A percentile compares a stretch with the other conserved stretches of the same genome.
Conservation (phyloP, 1,140 invertebrate species). For the Drosophila kurseongensis region DNA sequence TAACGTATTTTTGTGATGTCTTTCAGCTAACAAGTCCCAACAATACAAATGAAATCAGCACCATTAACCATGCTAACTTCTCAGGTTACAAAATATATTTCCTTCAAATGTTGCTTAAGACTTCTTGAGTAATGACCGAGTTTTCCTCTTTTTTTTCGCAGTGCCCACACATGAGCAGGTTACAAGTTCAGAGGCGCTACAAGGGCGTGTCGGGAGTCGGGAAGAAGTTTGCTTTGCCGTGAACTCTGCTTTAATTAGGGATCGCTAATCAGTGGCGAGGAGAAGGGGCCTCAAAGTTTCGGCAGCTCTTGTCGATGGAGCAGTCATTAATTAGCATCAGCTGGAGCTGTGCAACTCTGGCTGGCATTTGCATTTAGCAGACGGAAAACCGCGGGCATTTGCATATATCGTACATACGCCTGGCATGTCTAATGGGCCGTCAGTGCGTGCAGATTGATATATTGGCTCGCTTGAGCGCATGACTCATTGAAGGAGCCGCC, state of each 20-base stretch:
- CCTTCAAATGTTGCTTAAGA: neutral
- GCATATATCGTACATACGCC: conserved; percentile 27
- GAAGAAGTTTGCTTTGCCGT: conserved; percentile 21
- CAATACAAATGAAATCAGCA: no score
- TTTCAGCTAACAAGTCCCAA: neutral
- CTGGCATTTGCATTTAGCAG: conserved; percentile 27
- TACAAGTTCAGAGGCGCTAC: conserved; percentile 55
- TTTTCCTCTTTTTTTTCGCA: neutral
- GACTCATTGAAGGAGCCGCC: conserved; percentile 60
- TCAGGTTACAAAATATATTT: neutral
- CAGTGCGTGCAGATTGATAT: conserved; percentile 49
- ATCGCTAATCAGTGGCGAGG: conserved; percentile 35
- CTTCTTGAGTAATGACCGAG: no score
- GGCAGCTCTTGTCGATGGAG: conserved; percentile 7
- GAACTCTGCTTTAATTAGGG: conserved; percentile 49
- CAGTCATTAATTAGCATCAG: conserved; percentile 36
- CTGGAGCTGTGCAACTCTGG: conserved; percentile 1
- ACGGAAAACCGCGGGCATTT: conserved; percentile 28
- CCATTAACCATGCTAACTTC: no score
- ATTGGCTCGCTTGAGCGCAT: conserved; percentile 43
- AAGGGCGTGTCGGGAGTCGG: conserved; percentile 14
- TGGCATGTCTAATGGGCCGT: conserved; percentile 50
- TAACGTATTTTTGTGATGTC: neutral
- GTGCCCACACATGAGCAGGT: conserved; percentile 23
- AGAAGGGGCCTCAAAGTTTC: conserved; percentile 22